Base-by-base conservation (phyloP, 2,797 vertebrate species). In the Spinus olivaceus region DNA sequence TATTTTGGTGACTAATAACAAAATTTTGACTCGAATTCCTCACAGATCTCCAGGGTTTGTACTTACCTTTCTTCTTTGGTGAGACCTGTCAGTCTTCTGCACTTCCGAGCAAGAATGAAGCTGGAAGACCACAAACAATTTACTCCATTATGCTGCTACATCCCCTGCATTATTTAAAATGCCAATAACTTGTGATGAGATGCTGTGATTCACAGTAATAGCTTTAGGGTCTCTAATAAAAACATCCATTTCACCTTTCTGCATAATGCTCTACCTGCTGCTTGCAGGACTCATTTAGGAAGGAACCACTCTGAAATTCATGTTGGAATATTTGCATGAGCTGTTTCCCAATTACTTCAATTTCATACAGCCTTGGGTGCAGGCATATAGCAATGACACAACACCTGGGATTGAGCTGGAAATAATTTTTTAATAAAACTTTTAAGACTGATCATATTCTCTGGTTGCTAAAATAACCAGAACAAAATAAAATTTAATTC, bases 101-200 rank as follows among this genome's bases (percentile, higher is more conserved):
- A 98, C 96, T 99, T 99, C 18, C 98, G 98, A 90, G 99, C 97
- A 56, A 99, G 98, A 83, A 99, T 99, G 96, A 99, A 99, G 95
- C 99, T 99, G 96, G 57, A 97, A 79, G 86, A 97, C 33, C 56
- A 91, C 33, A 93, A 90, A 66, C 51, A 73, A 72, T 57, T 90
- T 81, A 64, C 12, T 81, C 50, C 64, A 41, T 51, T 67, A 42
- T 19, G 8, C 64, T 90, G 47, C 46, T 61, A 81, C 25, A 25
- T 20, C 37, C n/a, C 16, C n/a, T 72, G 59, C 35, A 20, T 61
- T 80, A 73, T 71, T 95, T 81, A 60, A 88, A 90, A 84, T 49
- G 27, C 16, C 61, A 77, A 3, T 28, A 59, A 7, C 8, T 86
- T 44, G 59, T 3, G 13, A 74, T 57, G 57, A 18, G 24, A 49